Evolutionary conservation across 1,140 invertebrate species (phyloP), one percentile per base, ranked within the genome.

Genomic region (Drosophila paulistorum): DNA sequence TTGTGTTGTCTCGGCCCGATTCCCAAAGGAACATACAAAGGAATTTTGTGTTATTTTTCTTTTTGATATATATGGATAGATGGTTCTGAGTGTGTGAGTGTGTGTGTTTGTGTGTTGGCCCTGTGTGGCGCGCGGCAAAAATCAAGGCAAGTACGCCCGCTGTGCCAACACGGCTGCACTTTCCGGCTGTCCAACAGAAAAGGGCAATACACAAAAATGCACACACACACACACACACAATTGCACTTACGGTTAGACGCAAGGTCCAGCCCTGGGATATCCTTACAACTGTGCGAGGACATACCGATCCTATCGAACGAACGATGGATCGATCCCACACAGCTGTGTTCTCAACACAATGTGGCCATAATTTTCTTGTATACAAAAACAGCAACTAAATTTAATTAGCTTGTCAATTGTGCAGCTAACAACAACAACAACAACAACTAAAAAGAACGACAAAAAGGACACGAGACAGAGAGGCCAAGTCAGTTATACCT

Each of bases 381-480:
- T 54, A 61, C 78, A 80, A 78, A 42, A 48, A 73, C 74, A 72
- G 70, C 72, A 78, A 57, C 74, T 78, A 55, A 51, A 78, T 87
- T 87, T 87, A 87, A 87, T 87, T 89, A 87, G 81, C 55, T 69
- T 55, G 84, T 89, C 84, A 89, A 87, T 87, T 87, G 85, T 87
- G 71, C 61, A 69, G 57, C 48, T 39, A 48, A 48, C 41, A 48
- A 6, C 66, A 45, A 48, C n/a, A 30, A 13, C 42, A 45, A 14
- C 42, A 4, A 14, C 42, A 45, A 41, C 20, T 17, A 17, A 17
- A 17, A 30, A n/a, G 14, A 45, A 41, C 13, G 17, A 30, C 30
- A 17, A 30, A 20, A 26, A 37, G 48, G 37, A 26, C 39, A 35
- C 26, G 39, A 35, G 33, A 51, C 14, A 57, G 14, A 20, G 13